Conservation (phyloP, 2,888 invertebrate species). For the Torymus aiolomorphi region DNA sequence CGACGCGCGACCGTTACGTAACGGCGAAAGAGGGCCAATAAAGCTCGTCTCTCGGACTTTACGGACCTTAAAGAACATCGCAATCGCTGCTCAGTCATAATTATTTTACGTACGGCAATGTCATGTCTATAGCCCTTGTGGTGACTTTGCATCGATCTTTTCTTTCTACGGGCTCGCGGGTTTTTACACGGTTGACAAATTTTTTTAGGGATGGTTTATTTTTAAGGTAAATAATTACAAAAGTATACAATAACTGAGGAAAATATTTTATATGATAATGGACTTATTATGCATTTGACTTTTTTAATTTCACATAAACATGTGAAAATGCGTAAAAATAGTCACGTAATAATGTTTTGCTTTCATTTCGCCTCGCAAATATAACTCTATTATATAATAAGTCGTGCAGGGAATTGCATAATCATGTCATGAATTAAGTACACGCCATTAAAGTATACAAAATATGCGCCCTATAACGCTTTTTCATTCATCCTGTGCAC, state of each 20-base stretch:
- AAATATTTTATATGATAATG: too few relatives aligned
- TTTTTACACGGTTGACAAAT: too few relatives aligned
- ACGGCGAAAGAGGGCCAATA: slow-evolving; percentile 63
- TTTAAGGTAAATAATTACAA: too few relatives aligned
- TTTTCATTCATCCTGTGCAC: slow-evolving; percentile 22
- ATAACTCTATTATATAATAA: slow-evolving; percentile 42
- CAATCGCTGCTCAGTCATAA: slow-evolving; percentile 49
- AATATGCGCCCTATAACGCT: slow-evolving; percentile 2
- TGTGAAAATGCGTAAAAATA: neutral
- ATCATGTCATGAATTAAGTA: slow-evolving; percentile 41
- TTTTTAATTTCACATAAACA: neutral
- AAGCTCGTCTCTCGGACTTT: slow-evolving; percentile 64
- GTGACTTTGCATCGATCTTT: too few relatives aligned
- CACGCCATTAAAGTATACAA: slow-evolving; percentile 30
- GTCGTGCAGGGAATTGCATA: slow-evolving; percentile 47
- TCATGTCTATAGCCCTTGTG: too few relatives aligned
- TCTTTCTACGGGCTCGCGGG: too few relatives aligned
- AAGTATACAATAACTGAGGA: too few relatives aligned
- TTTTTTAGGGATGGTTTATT: too few relatives aligned
- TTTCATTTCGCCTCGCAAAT: neutral
- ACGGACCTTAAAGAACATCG: slow-evolving; percentile 62
- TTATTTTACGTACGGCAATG: slow-evolving; percentile 49
- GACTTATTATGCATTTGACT: too few relatives aligned
- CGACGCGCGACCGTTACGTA: slow-evolving; percentile 62
- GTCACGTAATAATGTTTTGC: slow-evolving; percentile 21